Percentiles rank a stretch among this genome's conserved stretches.
Conservation (phyloP, 2,888 invertebrate genomes). For the Rhimphoctona megacephalus region DNA sequence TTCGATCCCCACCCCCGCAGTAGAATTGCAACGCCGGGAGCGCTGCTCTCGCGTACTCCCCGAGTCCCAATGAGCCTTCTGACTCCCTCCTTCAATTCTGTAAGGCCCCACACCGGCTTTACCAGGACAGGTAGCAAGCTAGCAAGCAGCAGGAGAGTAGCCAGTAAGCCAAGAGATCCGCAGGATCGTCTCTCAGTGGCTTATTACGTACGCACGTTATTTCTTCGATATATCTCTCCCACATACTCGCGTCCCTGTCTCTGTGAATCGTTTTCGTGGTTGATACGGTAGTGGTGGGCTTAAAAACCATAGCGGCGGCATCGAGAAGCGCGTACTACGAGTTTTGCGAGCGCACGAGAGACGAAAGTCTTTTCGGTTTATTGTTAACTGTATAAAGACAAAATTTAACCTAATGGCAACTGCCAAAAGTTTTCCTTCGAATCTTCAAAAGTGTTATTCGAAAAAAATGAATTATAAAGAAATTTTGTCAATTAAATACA, state of each 20-base stretch:
- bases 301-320: slow-evolving; percentile 41
- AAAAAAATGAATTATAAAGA: not conserved
- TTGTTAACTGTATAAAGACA: not conserved
- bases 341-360: slow-evolving; percentile 53
- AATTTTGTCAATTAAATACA: not conserved
- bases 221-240: slow-evolving; percentile 53
- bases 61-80: slow-evolving; percentile 61
- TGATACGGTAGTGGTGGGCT: slow-evolving; percentile 15
- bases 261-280: slow-evolving; percentile 11
- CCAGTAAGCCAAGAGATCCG: slow-evolving; percentile 62
- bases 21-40: slow-evolving; percentile 51
- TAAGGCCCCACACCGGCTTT: slow-evolving; percentile 65
- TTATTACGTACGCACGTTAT: slow-evolving; percentile 77
- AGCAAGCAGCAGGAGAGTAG: slow-evolving; percentile 55
- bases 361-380: not conserved
- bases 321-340: slow-evolving; percentile 54
- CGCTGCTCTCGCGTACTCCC: slow-evolving; percentile 43
- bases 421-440: not conserved
- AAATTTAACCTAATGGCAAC: not conserved
- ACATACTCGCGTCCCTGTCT: not conserved
- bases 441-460: not conserved
- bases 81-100: slow-evolving; percentile 52
- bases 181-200: slow-evolving; percentile 73
- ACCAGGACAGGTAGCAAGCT: slow-evolving; percentile 53
- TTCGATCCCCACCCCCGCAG: slow-evolving; percentile 67